Base-by-base conservation (phyloP, 1,140 invertebrate species). In the Nymphalis io region DNA sequence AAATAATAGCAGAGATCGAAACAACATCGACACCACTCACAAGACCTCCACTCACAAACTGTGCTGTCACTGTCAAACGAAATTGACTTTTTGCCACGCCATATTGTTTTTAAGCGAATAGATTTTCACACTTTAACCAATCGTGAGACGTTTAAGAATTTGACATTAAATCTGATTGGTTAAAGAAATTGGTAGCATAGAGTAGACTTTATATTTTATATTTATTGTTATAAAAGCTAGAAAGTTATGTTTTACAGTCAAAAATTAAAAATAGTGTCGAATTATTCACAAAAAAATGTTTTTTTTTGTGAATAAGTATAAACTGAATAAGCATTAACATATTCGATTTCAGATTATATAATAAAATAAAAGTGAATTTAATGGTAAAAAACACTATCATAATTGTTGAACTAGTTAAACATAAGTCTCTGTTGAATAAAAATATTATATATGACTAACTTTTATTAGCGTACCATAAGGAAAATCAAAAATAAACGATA, bases 21-120 rank as follows among this genome's bases (percentile, higher is more conserved):
- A 55, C 51, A 55, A 55, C 51, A 55, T 27, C 51, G 51, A 51
- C 48, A 51, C 48, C 48, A 51, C 21, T 55, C 51, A 4, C 33
- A 38, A 64, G 62, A 64, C 39, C 60, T 23, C 51, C 51, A 57
- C 16, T 64, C 18, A n/a, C 21, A 18, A 48, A 64, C 48, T 64
- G 46, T 21, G 12, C 61, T 53, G 62, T 57, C 48, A 64, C 33
- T 63, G 60, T 64, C 62, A 64, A 16, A n/a, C 4, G 38, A 57
- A 39, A 21, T 55, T 64, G 33, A 59, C 57, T 18, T 55, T 4
- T n/a, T 33, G 51, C 51, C 51, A 55, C 51, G 51, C 51, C 51
- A 55, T 55, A 12, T 55, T 55, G 23, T 55, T 48, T 48, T n/a
- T n/a, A n/a, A 44, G 40, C 40, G n/a, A 15, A 44, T 13, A 44